Evolutionary conservation across 2,888 invertebrate genomes (phyloP), one percentile per base, ranked within the genome.

Genomic region (Parnassius apollo): DNA sequence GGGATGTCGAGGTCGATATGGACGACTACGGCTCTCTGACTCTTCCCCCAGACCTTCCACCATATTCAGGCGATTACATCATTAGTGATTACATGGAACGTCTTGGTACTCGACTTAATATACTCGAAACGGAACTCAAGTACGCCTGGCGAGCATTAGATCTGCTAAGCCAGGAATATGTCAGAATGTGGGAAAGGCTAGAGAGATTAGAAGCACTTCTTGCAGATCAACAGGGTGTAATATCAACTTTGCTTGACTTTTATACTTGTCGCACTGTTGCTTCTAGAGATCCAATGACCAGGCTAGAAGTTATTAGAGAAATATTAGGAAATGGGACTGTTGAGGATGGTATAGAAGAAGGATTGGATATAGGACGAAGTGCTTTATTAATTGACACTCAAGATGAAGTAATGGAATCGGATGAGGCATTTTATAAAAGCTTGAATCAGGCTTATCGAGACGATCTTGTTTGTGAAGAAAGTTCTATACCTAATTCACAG

Each of bases 111-210:
- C 94, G 97, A 46, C 93, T 98, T 66, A 96, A 95, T 77, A 95
- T 97, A 73, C 93, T 98, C 12, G 98, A 98, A 85, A 96, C 97
- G 2, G 98, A 98, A 86, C 92, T 98, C 56, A 96, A 97, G 78
- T 97, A 97, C 80, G 98, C 98, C 18, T 98, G 98, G 98, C 93
- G 97, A 69, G 97, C 98, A 2, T 92, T 98, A 62, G 98, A 98
- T 80, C 93, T 98, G 59, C 93, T 98, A 45, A 97, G 97, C 49
- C 96, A 96, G 77, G 98, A 98, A 81, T 98, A 98, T 77, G 96
- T 97, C 59, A 96, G 97, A 82, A 98, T 98, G 96, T 98, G 98
- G 97, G 96, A 96, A 77, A 93, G 97, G 53, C 90, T 98, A 65
- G 98, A 98, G 78, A 96, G 97, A 82, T 90, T 98, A 42, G 98